Evolutionary conservation across 2,113 vertebrate species (phyloP).

Genomic region (Reinhardtius hippoglossoides): DNA sequence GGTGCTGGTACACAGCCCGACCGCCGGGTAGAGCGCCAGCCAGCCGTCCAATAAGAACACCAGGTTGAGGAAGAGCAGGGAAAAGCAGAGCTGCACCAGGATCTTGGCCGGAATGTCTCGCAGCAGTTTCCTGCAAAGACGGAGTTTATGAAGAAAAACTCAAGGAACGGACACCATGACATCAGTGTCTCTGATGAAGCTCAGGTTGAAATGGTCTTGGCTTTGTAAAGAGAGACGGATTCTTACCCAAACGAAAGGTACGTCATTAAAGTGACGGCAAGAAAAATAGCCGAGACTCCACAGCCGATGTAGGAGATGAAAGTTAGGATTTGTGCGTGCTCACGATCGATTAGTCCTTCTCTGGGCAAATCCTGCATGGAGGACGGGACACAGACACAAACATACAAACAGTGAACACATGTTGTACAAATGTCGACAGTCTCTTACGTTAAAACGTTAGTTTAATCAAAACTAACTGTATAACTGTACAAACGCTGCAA

Average conservation of each 20-base stretch:
- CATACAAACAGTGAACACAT: background rate
- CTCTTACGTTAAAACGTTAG: too few relatives aligned
- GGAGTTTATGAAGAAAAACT: background rate
- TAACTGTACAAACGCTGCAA: too few relatives aligned
- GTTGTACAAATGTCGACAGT: background rate
- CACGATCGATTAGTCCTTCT: constrained; percentile 57
- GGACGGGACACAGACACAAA: constrained; percentile 8
- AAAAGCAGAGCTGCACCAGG: constrained; percentile 92
- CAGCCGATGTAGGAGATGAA: constrained; percentile 96
- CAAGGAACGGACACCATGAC: too few relatives aligned
- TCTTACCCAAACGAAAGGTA: constrained; percentile 94
- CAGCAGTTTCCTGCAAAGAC: constrained; percentile 88
- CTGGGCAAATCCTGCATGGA: constrained; percentile 88
- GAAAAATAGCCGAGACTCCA: constrained; percentile 92
- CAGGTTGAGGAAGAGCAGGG: constrained; percentile 90
- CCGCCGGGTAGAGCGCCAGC: constrained; percentile 85
- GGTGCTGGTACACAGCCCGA: constrained; percentile 88
- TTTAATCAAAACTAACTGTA: too few relatives aligned
- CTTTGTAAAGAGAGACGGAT: background rate
- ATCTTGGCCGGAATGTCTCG: constrained; percentile 97
- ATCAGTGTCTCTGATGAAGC: too few relatives aligned
- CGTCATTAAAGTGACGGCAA: constrained; percentile 91
- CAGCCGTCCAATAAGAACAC: constrained; percentile 92
- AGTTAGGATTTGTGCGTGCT: constrained; percentile 86
- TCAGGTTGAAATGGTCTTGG: background rate